phyloP scores from a whole-genome alignment of 2,797 vertebrate species.

The Otus scops region DNA sequence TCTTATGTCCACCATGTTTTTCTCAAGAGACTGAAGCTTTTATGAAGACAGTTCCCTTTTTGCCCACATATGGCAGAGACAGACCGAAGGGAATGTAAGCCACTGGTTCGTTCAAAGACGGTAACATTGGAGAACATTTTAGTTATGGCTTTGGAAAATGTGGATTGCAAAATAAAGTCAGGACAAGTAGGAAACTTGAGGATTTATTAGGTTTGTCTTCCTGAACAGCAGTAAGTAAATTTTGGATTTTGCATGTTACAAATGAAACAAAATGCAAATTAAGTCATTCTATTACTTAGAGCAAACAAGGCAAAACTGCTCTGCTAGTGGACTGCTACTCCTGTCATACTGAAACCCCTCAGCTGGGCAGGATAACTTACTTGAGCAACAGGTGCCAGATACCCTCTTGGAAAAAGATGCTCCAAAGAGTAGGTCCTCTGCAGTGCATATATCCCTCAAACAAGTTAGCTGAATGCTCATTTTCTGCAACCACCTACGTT shows the following conservation, averaged over 20 bases:
- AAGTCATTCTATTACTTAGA: background rate
- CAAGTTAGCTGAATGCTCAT: background rate
- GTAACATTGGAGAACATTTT: background rate
- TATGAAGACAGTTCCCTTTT: background rate
- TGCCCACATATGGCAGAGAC: background rate
- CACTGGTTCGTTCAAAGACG: background rate
- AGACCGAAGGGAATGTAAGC: background rate
- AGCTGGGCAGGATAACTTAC: background rate
- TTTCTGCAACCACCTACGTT: background rate
- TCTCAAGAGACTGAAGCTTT: background rate
- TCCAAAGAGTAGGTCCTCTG: background rate
- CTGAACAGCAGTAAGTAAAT: background rate
- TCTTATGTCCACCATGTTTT: background rate
- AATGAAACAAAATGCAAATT: background rate
- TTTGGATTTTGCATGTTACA: background rate
- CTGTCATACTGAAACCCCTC: background rate
- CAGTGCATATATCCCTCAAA: background rate
- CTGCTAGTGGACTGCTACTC: background rate
- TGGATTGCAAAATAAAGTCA: background rate
- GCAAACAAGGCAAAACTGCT: background rate
- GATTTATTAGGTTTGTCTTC: background rate
- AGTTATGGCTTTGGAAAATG: background rate
- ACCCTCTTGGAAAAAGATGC: background rate
- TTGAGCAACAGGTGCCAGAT: background rate
- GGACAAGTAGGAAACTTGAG: background rate